These are phyloP conservation scores for Glaucidium brasilianum DNA, from an alignment of 2,113 vertebrate species.

Conservation along the genomic window DNA sequence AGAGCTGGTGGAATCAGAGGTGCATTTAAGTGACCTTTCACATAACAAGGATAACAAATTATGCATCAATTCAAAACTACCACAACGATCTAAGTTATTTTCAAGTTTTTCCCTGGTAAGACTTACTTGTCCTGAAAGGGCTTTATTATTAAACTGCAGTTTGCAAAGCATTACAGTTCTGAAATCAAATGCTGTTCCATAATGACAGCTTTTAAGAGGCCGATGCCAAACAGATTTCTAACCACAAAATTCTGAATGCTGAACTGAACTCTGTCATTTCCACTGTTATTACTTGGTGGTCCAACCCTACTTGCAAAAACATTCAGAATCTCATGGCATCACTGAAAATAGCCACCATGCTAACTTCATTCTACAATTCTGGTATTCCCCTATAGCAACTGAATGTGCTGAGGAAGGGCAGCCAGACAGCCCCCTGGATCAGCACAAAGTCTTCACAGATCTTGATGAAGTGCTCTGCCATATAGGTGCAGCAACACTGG, in stretches of 20 bases:
- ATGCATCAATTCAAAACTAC: not conserved
- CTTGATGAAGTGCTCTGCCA: not conserved
- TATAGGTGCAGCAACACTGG: not conserved
- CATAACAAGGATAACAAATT: not conserved
- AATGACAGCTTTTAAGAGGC: not conserved
- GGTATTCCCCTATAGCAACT: not conserved
- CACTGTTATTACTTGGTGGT: not conserved
- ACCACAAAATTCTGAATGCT: not conserved
- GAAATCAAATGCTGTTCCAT: not conserved
- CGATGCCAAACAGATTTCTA: not conserved
- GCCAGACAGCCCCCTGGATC: not conserved
- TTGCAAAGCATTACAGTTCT: not conserved
- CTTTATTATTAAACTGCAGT: not conserved
- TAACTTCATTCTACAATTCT: not conserved
- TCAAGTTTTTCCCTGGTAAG: not conserved
- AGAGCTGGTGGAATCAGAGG: not conserved
- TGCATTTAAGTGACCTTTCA: not conserved
- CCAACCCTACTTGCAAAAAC: not conserved
- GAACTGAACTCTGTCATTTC: not conserved
- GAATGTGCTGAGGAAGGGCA: not conserved
- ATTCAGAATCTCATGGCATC: not conserved
- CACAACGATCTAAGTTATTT: not conserved
- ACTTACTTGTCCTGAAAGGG: not conserved
- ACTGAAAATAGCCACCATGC: not conserved
- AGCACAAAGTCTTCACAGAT: not conserved